Evolutionary conservation across 2,113 vertebrate genomes (phyloP), one percentile per base, ranked within the genome.

Genomic region (Pedetes capensis): DNA sequence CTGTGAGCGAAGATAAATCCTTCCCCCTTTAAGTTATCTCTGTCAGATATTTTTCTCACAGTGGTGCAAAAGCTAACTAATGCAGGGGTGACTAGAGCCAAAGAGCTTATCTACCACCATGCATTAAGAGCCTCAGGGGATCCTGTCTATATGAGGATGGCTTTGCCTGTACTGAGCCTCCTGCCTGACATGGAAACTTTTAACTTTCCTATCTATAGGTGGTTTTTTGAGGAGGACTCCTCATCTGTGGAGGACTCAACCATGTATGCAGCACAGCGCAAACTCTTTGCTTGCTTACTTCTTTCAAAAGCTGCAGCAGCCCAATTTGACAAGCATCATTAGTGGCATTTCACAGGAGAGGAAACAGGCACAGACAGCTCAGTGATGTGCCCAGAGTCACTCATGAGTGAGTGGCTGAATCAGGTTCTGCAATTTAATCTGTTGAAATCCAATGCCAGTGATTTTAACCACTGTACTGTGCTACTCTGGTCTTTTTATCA

Each of bases 71-170:
- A n/a, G n/a, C n/a, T n/a, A n/a, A n/a, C n/a, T n/a, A n/a, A n/a
- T n/a, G n/a, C n/a, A n/a, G n/a, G n/a, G n/a, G n/a, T 44, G 47
- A n/a, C 32, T 49, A 53, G 49, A 23, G 37, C 27, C 18, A 78
- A 37, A 55, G 42, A 61, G 7, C 9, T 3, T 12, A 10, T 39
- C 12, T 39, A 3, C 47, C 18, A 57, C 32, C 44, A 39, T 22
- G 17, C 10, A 0, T 32, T 69, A 2, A 71, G 32, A 5, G 7
- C 39, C 39, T 69, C 1, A 0, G 6, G 17, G 32, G 11, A 6
- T 53, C 2, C 0, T 11, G 34, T 61, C 34, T 20, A 0, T 22
- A 2, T 0, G 44, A 63, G 5, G 4, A 10, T 37, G 7, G 9
- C 2, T 74, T 11, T 76, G 39, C 25, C 29, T 59, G 34, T 79